Evolutionary conservation across 2,797 vertebrate species (phyloP).

Genomic region (Chelmon rostratus): DNA sequence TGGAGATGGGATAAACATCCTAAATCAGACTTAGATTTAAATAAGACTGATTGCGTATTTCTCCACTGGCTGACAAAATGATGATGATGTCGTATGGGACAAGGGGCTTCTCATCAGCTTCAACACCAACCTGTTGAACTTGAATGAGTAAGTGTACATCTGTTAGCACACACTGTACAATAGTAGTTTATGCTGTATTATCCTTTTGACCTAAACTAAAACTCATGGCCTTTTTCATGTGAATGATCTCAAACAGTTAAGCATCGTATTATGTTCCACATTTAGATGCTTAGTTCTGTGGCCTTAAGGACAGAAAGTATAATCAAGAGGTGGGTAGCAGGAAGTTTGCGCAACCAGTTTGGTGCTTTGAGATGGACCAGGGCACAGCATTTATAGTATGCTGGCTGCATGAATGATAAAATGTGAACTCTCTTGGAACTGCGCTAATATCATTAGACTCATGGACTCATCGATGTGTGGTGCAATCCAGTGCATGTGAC

Average conservation of each 20-base stretch:
- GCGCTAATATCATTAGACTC: not conserved
- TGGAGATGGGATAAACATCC: conserved; percentile 17
- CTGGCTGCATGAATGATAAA: not conserved
- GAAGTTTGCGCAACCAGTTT: conserved; percentile 8
- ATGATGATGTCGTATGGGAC: conserved; percentile 41
- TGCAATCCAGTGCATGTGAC: conserved; percentile 5
- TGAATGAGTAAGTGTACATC: conserved; percentile 60
- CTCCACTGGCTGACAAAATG: conserved; percentile 27
- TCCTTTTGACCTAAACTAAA: conserved; percentile 42
- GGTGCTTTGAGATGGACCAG: conserved; percentile 1
- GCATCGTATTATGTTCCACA: conserved; percentile 21
- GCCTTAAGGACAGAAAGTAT: conserved; percentile 58
- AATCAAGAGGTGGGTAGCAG: conserved; percentile 1
- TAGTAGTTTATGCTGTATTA: conserved; percentile 25
- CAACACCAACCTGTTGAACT: conserved; percentile 61
- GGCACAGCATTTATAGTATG: not conserved
- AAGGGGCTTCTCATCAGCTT: conserved; percentile 54
- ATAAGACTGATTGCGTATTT: conserved; percentile 32
- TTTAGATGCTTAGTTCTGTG: conserved; percentile 45
- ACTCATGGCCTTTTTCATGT: conserved; percentile 44
- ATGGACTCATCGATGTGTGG: conserved; percentile 1
- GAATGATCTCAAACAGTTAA: conserved; percentile 35
- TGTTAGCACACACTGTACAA: conserved; percentile 51
- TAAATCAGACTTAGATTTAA: conserved; percentile 32
- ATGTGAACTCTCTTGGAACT: not conserved